Evolutionary conservation across 2,113 vertebrate species (phyloP), one percentile per base, ranked within the genome.

Genomic region (Pygoscelis adeliae): DNA sequence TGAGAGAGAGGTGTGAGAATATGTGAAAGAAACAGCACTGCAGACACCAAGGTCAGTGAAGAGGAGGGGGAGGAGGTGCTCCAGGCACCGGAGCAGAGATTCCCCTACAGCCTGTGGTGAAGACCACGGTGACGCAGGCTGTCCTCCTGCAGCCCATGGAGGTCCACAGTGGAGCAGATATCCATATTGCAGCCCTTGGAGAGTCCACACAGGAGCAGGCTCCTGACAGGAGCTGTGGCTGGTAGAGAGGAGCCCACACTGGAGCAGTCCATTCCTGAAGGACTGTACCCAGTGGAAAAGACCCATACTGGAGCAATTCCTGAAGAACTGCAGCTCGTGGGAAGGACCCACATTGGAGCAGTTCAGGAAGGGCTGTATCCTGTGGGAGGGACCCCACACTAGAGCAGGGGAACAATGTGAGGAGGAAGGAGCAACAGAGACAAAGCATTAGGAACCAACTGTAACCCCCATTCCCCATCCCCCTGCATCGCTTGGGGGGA

Each of bases 41-140:
- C 26, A 70, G 38, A 23, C 25, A 42, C 21, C 53, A 26, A 52
- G 26, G 20, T 69, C 36, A 67, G 30, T 13, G 50, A 20, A 58
- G 32, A 38, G 8, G 34, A 72, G 30, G 13, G 40, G 49, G 6
- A 67, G 17, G 20, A 27, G 2, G 4, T 44, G 15, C 27, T 59
- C 7, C 44, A 63, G n/a, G n/a, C 2, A 3, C 36, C 1, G 4
- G n/a, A 56, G 23, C 40, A 32, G 20, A 55, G 21, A 23, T 56
- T 80, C n/a, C 3, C 5, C 56, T 55, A 15, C 18, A 88, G 17
- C 20, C 55, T 2, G 0, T 63, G 46, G 9, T 32, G 19, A 49
- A n/a, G 42, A 9, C 15, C 9, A 15, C 0, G 2, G 34, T 62
- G 30, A 16, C 1, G 3, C 15, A 55, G 21, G 7, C 10, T 55